Conservation (phyloP, 2,888 invertebrate species). For the Scaeva pyrastri region DNA sequence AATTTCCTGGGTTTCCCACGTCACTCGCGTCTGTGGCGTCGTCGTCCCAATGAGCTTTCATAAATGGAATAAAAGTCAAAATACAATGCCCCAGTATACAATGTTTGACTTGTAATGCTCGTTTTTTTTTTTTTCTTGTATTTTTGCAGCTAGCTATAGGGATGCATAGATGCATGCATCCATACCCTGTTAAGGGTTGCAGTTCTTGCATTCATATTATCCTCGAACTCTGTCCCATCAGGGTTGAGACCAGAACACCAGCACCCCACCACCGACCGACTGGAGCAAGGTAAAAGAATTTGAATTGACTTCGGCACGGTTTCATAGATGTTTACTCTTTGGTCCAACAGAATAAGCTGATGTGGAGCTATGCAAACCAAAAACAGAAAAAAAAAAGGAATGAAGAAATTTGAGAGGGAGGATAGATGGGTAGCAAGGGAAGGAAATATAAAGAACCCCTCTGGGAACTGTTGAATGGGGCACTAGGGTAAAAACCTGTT, state of each 20-base stretch:
- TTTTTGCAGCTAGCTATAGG: neutral
- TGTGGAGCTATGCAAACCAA: slow-evolving; percentile 62
- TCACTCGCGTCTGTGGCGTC: neutral
- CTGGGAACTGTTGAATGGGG: slow-evolving; percentile 64
- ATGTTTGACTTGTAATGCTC: slow-evolving; percentile 53
- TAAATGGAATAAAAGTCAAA: slow-evolving; percentile 58
- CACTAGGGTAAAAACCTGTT: slow-evolving; percentile 47
- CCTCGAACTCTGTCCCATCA: neutral
- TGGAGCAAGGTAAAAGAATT: slow-evolving; percentile 37
- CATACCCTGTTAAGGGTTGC: slow-evolving; percentile 24
- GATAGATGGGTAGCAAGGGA: neutral
- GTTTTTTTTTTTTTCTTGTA: slow-evolving; percentile 27
- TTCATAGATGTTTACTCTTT: slow-evolving; percentile 67
- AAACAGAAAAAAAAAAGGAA: slow-evolving; percentile 16
- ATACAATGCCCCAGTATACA: slow-evolving; percentile 62
- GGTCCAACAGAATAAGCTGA: slow-evolving; percentile 53
- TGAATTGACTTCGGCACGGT: slow-evolving; percentile 64
- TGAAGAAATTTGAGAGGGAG: neutral
- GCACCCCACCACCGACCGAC: no score
- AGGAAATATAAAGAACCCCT: neutral
- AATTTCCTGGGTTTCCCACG: slow-evolving; percentile 51
- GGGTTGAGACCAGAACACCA: neutral
- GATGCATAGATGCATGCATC: neutral
- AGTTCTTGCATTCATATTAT: slow-evolving; percentile 34
- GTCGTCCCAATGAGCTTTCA: slow-evolving; percentile 2